Evolutionary conservation across 1,140 invertebrate species (phyloP), one percentile per base, ranked within the genome.

Genomic region (Plectrocnemia conspersa): DNA sequence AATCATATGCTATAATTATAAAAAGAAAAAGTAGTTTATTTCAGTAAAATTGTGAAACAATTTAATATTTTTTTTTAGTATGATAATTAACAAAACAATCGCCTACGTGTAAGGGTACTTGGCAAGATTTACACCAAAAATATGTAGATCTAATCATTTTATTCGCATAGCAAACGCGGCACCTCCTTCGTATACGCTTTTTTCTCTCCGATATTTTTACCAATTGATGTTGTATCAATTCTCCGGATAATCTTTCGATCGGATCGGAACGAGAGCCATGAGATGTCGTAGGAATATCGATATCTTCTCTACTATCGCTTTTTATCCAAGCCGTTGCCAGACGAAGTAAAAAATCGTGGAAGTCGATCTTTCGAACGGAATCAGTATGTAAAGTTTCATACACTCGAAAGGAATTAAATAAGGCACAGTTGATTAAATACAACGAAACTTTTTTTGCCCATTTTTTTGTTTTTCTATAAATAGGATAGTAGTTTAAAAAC

Each of bases 291-390:
- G 36, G 23, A 45, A 6, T 24, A 32, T 42, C 5, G 16, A 42
- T 15, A 38, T 42, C n/a, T 52, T 52, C 10, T 15, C 24, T 3
- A n/a, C 2, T 36, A n/a, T 46, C 22, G 21, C 16, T 46, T 38
- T 23, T 24, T 25, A 56, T 29, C 55, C 55, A 57, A 38, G 49
- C 15, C 15, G 27, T 52, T 57, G 55, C 55, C n/a, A 57, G 24
- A 22, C 46, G 27, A 27, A 52, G 29, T 32, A 57, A 33, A 46
- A 44, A 57, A 44, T 52, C 36, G 19, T 52, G 41, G 40, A 32
- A 52, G 25, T 24, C 24, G 11, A 36, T 36, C 11, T 49, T 35
- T 23, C 27, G 27, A 3, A 11, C 19, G 33, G 29, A 13, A 22
- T 36, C 24, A 2, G 15, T 35, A 13, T 49, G 4, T 38, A 38